phyloP scores from a whole-genome alignment of 2,888 invertebrate species.

The Azorinus chamasolen region DNA sequence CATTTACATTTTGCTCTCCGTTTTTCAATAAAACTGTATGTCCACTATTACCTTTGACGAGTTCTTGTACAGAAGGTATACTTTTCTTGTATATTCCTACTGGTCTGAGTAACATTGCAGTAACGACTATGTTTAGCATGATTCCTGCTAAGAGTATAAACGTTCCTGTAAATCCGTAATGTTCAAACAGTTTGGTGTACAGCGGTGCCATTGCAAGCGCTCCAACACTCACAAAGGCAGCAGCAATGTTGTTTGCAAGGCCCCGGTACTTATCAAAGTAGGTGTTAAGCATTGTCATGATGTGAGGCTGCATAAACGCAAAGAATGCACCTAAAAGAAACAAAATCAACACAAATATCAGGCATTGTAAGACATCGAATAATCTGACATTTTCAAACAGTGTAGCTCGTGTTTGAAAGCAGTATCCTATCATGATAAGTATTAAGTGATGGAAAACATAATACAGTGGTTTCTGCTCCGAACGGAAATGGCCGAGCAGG shows the following conservation, averaged over 20 bases:
- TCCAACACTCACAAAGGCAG: constrained; percentile 34
- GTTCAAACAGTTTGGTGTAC: constrained; percentile 39
- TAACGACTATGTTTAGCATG: constrained; percentile 20
- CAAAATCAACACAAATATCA: no score
- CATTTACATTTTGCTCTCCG: no score
- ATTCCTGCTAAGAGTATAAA: constrained; percentile 39
- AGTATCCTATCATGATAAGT: no score
- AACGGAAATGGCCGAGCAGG: no score
- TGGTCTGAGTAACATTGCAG: constrained; percentile 28
- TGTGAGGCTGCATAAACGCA: constrained; percentile 35
- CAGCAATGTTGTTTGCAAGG: constrained; percentile 38
- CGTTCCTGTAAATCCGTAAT: constrained; percentile 46
- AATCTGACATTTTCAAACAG: no score
- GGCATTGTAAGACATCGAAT: no score
- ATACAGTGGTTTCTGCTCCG: no score
- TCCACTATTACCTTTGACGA: no score
- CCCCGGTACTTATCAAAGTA: constrained; percentile 50
- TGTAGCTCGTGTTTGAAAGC: no score
- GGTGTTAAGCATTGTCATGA: constrained; percentile 11
- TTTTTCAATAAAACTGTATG: no score
- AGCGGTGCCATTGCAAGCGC: constrained; percentile 40
- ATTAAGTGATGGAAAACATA: no score
- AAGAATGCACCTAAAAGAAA: constrained; percentile 27
- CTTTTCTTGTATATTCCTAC: constrained; percentile 24
- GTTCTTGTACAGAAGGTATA: no score